phyloP scores from a whole-genome alignment of 2,113 vertebrate genomes.

The Cricetomys ansorgei region DNA sequence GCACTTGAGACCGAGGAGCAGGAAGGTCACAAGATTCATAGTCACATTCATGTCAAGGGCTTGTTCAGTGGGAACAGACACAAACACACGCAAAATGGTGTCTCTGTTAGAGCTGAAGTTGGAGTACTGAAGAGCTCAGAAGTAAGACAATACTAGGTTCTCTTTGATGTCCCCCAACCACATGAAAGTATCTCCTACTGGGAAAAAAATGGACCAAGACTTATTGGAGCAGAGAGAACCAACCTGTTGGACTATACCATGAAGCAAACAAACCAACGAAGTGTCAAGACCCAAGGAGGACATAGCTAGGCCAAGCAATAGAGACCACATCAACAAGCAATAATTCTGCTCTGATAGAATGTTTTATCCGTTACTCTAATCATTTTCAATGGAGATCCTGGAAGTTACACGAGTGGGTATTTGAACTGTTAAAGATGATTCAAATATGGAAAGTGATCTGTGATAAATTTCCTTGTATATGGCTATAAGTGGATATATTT shows the following conservation, averaged over 20 bases:
- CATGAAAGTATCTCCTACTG: background rate
- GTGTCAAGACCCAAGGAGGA: fast-evolving
- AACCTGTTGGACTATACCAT: fast-evolving
- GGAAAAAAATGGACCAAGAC: background rate
- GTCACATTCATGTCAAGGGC: fast-evolving
- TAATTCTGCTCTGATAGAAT: background rate
- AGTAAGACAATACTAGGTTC: background rate
- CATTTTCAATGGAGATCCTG: background rate
- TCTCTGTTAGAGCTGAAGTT: background rate
- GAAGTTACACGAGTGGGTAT: background rate
- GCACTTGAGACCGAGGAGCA: background rate
- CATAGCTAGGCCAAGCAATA: background rate
- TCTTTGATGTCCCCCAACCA: background rate
- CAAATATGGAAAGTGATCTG: background rate
- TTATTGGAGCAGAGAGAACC: background rate
- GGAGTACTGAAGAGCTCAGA: background rate
- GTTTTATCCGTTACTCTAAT: background rate
- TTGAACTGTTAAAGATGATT: background rate
- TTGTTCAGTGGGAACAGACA: background rate
- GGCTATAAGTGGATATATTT: background rate
- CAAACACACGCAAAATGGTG: background rate
- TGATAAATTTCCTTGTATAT: background rate
- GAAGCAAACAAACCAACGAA: background rate
- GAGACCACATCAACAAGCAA: background rate
- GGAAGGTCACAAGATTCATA: background rate